Base-by-base conservation (phyloP, 2,113 vertebrate species). In the Hyaena hyaena region DNA sequence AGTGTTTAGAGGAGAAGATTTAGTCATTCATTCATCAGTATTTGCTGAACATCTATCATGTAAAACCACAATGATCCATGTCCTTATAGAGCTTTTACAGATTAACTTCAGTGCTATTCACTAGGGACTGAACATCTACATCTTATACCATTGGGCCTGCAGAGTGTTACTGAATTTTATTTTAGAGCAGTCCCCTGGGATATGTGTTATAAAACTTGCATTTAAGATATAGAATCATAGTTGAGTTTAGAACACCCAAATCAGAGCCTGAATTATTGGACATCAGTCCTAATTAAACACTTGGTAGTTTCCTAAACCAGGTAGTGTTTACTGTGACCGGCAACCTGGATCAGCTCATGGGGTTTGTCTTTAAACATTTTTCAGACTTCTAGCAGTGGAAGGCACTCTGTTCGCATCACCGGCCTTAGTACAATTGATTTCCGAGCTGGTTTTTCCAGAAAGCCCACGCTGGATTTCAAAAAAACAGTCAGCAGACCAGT, bases 371-470 rank as follows among this genome's bases (percentile, higher is more conserved):
- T 87, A 2, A 95, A 33, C 55, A 1, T 96, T 97, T 98, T 97
- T 7, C 98, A 99, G 99, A 99, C 98, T 1, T 99, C 99, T 0
- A 99, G 99, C 98, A 99, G 98, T 82, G 99, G 99, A 95, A 99
- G 99, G 61, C 99, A 99, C 97, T 99, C 99, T 0, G 98, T 99
- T 53, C 99, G 99, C 17, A 99, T 99, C 96, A 99, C 99, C 1
- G 99, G 99, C 12, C 99, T 99, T 97, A 99, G 99, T 98, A 99
- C 99, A 45, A 99, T 99, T n/a, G 99, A 99, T 97, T 99, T 99
- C 97, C 98, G 99, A 80, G 99, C 99, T 80, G 99, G 99, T 23
- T 99, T 99, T 99, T 99, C 99, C 92, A 99, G 98, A 98, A 99
- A 98, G 63, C 99, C 99, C 76, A 99, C 99, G 0, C 69, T 99